Percentiles rank a stretch among this genome's conserved stretches.
phyloP scores from a whole-genome alignment of 2,797 vertebrate genomes.

The Sebastes iracundus region DNA sequence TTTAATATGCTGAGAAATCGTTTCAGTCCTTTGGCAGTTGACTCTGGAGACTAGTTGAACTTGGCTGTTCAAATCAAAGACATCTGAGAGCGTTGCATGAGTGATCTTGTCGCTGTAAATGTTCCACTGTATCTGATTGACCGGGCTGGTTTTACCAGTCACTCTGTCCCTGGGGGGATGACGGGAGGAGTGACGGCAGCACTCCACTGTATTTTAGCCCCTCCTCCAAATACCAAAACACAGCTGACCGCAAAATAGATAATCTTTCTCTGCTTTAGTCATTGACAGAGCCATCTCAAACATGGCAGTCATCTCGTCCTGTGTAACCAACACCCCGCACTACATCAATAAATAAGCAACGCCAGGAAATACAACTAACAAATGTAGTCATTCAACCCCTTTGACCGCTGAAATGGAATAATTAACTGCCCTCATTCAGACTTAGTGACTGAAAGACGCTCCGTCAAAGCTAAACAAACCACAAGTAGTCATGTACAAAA shows the following conservation, averaged over 20 bases:
- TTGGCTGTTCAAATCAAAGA: not conserved
- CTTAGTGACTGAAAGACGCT: not conserved
- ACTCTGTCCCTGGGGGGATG: not conserved
- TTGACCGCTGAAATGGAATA: not conserved
- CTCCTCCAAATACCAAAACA: constrained; percentile 52
- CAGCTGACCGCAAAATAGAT: constrained; percentile 13
- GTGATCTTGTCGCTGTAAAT: constrained; percentile 1
- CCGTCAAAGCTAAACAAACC: not conserved
- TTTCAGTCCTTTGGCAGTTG: not conserved
- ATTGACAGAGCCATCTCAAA: constrained; percentile 35
- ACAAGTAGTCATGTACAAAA: not conserved
- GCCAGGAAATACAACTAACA: not conserved
- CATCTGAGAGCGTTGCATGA: not conserved
- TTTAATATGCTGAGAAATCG: not conserved
- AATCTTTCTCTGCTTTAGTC: not conserved
- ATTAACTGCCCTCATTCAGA: too few relatives aligned
- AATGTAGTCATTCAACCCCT: not conserved
- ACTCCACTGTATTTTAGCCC: not conserved
- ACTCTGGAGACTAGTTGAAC: too few relatives aligned
- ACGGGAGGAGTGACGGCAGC: not conserved
- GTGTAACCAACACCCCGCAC: constrained; percentile 1
- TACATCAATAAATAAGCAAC: too few relatives aligned
- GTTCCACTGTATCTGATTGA: not conserved
- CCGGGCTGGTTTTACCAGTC: constrained; percentile 52
- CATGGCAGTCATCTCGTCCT: constrained; percentile 24